Base-by-base conservation (phyloP, 1,140 invertebrate genomes). In the Macrostomum lignano region DNA sequence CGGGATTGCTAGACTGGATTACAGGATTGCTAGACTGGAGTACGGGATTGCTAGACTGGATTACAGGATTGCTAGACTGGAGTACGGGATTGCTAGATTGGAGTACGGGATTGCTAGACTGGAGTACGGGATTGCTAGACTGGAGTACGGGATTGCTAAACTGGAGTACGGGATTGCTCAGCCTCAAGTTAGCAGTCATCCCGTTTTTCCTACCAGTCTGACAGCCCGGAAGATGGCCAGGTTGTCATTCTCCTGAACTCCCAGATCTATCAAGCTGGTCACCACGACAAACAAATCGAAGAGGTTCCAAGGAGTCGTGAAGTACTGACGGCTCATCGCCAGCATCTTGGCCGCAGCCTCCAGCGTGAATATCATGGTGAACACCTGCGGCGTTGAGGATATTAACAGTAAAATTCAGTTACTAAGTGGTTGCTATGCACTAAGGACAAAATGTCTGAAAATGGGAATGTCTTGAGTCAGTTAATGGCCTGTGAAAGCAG, bases 201-300 rank as follows among this genome's bases (percentile, higher is more conserved):
- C 37, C n/a, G 15, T 10, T 24, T 28, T 38, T 3, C 71, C 69
- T 64, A 91, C 81, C 76, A 93, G 72, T 69, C 86, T 67, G 66
- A 93, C 91, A n/a, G 79, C 82, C 59, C 82, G 67, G 46, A 94
- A 72, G 28, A 91, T 81, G 40, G 78, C 86, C 42, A 91, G 65
- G 49, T 81, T 81, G 61, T 79, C 72, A 42, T 88, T 73, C 42
- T 86, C 63, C 54, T 91, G 75, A 40, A 84, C 59, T 10, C 74
- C 72, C 17, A 86, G 64, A 60, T 88, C 79, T 40, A 84, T 64
- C 35, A 88, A 58, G 42, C 84, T 93, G 26, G 74, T 74, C 10
- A 77, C 70, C 5, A 88, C 81, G 46, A 88, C 81, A 28, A 82
- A 71, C 38, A 88, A 60, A 58, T 88, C 82, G 54, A 91, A 91